Base-by-base conservation (phyloP, 2,797 vertebrate genomes). In the Gymnothorax javanicus region DNA sequence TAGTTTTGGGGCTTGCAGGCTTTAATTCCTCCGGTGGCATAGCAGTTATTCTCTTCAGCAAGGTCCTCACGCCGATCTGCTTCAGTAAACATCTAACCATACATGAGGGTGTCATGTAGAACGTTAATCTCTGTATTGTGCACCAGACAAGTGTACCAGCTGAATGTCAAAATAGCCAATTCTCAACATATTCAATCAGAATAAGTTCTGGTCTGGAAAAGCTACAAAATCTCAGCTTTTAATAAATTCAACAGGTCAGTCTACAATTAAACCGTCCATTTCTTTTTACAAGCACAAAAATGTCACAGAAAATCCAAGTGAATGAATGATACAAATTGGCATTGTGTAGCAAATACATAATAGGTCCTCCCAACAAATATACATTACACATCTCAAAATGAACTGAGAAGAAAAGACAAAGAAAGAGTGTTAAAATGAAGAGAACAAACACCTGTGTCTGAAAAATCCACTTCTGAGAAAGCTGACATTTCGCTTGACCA, bases 281-380 rank as follows among this genome's bases (percentile, higher is more conserved):
- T 67, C 20, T 73, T 73, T 75, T 57, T 20, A 33, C 56, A 4
- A 58, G 75, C 69, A 84, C 25, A 83, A 84, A 62, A 84, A 84
- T 54, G 54, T 79, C 20, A 52, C 20, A 52, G 56, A 52, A 57
- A 86, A 62, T 23, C 67, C 8, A 27, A 77, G 43, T 56, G n/a
- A 1, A 57, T 59, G 71, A 71, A 54, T 58, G 12, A 85, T 73
- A 85, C 56, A 82, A 75, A 75, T n/a, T 15, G 54, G 69, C 33
- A 57, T 59, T 60, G 62, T 20, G 23, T 87, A 67, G 85, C 77
- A 67, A 84, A 79, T 69, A 71, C 23, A 56, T 67, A 52, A 71
- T 54, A 54, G 23, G 84, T 12, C 52, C 17, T 82, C 33, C 33
- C 27, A 9, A 79, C 60, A 27, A 79, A 85, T 73, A n/a, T 20